Conservation (phyloP, 2,888 invertebrate species). For the Drosophila rubida region DNA sequence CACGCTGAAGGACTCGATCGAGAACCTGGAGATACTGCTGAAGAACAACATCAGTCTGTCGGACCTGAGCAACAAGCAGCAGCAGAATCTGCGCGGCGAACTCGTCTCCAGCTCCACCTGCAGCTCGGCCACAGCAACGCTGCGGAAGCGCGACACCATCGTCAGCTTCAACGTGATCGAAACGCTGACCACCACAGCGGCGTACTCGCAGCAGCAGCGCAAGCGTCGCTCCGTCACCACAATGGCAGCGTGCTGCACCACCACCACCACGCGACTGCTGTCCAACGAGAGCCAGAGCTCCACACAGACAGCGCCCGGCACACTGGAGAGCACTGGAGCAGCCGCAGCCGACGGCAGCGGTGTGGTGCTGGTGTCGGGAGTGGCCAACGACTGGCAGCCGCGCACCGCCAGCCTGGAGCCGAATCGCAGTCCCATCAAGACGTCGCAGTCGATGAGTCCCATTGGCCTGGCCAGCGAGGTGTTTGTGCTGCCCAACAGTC, state of each 20-base stretch:
- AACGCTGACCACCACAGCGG: slow-evolving; percentile 54
- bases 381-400: slow-evolving; percentile 70
- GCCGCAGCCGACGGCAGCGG: not conserved
- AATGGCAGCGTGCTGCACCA: slow-evolving; percentile 53
- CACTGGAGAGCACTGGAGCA: slow-evolving; percentile 41
- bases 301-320: slow-evolving; percentile 58
- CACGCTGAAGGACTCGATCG: slow-evolving; percentile 83
- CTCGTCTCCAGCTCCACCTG: slow-evolving; percentile 33
- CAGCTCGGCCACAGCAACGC: slow-evolving; percentile 70
- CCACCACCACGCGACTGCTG: slow-evolving; percentile 48
- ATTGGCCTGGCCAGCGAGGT: slow-evolving; percentile 73
- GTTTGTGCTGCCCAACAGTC: slow-evolving; percentile 82
- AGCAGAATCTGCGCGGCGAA: slow-evolving; percentile 81
- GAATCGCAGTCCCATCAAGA: slow-evolving; percentile 82
- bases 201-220: slow-evolving; percentile 47
- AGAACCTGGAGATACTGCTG: slow-evolving; percentile 84
- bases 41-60: slow-evolving; percentile 85
- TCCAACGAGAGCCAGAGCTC: slow-evolving; percentile 68
- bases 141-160: slow-evolving; percentile 76
- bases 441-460: slow-evolving; percentile 84
- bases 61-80: slow-evolving; percentile 84
- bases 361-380: not conserved
- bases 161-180: slow-evolving; percentile 79
- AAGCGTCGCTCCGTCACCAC: slow-evolving; percentile 70
- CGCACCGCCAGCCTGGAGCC: slow-evolving; percentile 71